phyloP scores from a whole-genome alignment of 2,113 vertebrate genomes.

The Candoia aspera region DNA sequence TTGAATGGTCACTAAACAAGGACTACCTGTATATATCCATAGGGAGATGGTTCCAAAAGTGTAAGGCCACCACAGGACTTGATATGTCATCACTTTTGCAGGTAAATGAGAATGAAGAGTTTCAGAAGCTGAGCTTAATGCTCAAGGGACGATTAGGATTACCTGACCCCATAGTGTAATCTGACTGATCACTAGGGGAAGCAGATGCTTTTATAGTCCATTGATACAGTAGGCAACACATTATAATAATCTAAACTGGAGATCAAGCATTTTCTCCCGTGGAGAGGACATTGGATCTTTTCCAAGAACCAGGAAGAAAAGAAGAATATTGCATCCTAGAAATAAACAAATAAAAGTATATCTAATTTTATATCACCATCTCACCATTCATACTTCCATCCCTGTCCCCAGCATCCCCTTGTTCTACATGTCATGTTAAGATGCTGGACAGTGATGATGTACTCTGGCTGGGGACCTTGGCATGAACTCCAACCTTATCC shows the following conservation, averaged over 20 bases:
- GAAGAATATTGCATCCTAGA: neutral
- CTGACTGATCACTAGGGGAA: neutral
- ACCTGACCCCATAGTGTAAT: neutral
- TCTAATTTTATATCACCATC: neutral
- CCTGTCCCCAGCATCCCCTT: too few relatives aligned
- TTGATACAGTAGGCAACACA: neutral
- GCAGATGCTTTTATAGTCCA: neutral
- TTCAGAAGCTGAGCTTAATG: neutral
- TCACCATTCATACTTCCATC: neutral
- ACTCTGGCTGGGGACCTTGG: too few relatives aligned
- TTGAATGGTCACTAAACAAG: too few relatives aligned
- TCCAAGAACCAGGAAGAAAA: neutral
- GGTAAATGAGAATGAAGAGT: neutral
- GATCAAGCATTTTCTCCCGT: neutral
- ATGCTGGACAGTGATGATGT: too few relatives aligned
- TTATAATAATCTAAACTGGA: neutral
- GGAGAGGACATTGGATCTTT: neutral
- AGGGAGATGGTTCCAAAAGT: neutral
- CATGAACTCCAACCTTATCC: too few relatives aligned
- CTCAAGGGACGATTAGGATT: neutral
- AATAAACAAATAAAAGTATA: neutral
- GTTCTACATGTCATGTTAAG: too few relatives aligned
- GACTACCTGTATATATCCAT: neutral
- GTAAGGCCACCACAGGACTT: neutral
- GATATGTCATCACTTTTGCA: neutral